Base-by-base conservation (phyloP, 2,888 invertebrate genomes). In the Mesorhabditis sp. region DNA sequence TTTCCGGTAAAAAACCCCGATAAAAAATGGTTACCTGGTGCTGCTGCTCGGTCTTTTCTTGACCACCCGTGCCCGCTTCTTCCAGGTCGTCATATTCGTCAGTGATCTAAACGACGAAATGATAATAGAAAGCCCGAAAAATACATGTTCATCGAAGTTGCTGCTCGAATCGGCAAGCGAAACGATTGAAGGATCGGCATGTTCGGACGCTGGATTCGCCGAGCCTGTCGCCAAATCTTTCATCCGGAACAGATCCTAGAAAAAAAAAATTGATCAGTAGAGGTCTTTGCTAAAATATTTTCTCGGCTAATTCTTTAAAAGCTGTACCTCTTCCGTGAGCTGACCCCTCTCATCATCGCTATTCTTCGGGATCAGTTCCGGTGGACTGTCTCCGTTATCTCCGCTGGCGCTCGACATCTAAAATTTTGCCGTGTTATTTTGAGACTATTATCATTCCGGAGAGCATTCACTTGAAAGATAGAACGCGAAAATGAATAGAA, bases 161-260 rank as follows among this genome's bases (percentile, higher is more conserved):
- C 80, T 80, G 5, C 81, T 74, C 6, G 84, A 84, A 69, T 84
- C 84, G 4, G 81, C 82, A 5, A 82, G 72, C 7, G 83, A 83
- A 13, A 82, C 75, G 28, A 82, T 80, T 10, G 82, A 83, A 67
- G 81, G 82, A 13, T 80, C 80, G n/a, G 77, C 78, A 28, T 77
- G 75, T 67, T 81, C 80, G 62, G 76, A 77, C 13, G 74, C 69
- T 28, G 41, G 3, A 28, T 15, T 63, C 4, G 44, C 13, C 6
- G 67, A 70, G 4, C 72, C 74, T 63, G 10, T 68, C 72, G 69
- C 72, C 58, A 76, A 45, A 44, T 72, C 71, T 41, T 75, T 74
- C 76, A 77, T 77, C 13, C 74, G 72, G 70, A 77, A 76, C 6
- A 77, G 70, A 65, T 77, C 77, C 74, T 74, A 68, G 62, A 75